Evolutionary conservation across 2,888 invertebrate species (phyloP), one percentile per base, ranked within the genome.

Genomic region (Pelosia muscerda): DNA sequence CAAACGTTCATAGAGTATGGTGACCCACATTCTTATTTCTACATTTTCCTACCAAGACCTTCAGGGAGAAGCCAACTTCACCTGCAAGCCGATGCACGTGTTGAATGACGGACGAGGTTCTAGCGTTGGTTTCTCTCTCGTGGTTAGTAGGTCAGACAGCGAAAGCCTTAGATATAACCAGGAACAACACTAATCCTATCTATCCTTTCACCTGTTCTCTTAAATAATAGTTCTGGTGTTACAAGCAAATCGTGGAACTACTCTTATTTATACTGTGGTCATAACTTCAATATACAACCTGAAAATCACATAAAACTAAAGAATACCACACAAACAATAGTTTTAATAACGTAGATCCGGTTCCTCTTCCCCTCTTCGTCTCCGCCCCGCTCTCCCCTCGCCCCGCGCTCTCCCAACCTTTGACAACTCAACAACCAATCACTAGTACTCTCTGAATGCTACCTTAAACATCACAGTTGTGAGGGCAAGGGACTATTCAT

Each of bases 361-460:
- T 81, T 78, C 83, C 81, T 81, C 86, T 85, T 85, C 82, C 81
- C 73, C 83, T 83, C 80, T 81, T 74, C 74, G 71, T 78, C 79
- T 79, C 77, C 82, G 71, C 79, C 83, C 84, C 81, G 81, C 79
- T 74, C 85, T 83, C 77, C 82, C 73, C 82, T 83, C 81, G 88
- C 78, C 83, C 81, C 84, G 72, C 88, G 84, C 68, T 62, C 79
- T 77, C 88, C 87, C 88, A 86, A 88, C 91, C 92, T 92, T 89
- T 81, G 89, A 91, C 89, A 93, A 92, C 92, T 93, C 88, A 93
- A 92, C 83, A 92, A 90, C 93, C 91, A 92, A 93, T 93, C 90
- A 92, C 83, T 82, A 79, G 82, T 88, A 88, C 86, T 86, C 83
- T 79, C 69, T 79, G 77, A 85, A 90, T 83, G 86, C 88, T 82